These are phyloP conservation scores for Cuculus canorus DNA, from an alignment of 2,797 vertebrate species.

Conservation along the genomic window DNA sequence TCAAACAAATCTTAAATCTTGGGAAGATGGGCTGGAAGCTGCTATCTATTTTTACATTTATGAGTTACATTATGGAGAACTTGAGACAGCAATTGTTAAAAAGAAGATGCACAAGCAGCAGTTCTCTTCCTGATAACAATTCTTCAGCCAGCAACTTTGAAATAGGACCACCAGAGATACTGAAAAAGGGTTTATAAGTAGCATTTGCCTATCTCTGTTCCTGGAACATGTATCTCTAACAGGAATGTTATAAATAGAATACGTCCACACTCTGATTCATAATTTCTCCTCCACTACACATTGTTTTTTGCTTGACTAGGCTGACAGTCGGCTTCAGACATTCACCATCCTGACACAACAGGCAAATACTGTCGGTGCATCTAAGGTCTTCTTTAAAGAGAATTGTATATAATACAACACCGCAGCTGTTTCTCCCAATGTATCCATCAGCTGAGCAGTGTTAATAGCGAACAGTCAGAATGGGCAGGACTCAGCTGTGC, in stretches of 20 bases:
- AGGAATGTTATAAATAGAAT: constrained; percentile 17
- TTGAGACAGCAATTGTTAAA: background rate
- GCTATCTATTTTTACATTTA: background rate
- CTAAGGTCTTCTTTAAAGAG: background rate
- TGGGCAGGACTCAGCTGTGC: background rate
- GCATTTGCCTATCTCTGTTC: background rate
- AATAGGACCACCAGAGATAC: background rate
- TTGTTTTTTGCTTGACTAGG: constrained; percentile 8
- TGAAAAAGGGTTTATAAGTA: background rate
- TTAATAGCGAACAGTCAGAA: background rate
- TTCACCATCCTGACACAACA: background rate
- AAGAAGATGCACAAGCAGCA: background rate
- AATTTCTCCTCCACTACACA: constrained; percentile 33
- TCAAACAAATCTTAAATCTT: background rate
- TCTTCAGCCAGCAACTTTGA: background rate
- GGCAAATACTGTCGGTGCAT: background rate
- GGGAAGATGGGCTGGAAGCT: background rate
- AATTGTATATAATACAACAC: background rate
- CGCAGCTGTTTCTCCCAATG: background rate
- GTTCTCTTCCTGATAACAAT: background rate
- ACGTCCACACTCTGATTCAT: background rate
- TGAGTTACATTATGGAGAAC: background rate
- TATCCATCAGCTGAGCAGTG: background rate
- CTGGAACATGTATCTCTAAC: background rate
- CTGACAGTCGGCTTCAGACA: constrained; percentile 3